A percentile compares a stretch with the other conserved stretches of the same genome.
Conservation (phyloP, 2,797 vertebrate genomes). For the Syndactyla subalaris region DNA sequence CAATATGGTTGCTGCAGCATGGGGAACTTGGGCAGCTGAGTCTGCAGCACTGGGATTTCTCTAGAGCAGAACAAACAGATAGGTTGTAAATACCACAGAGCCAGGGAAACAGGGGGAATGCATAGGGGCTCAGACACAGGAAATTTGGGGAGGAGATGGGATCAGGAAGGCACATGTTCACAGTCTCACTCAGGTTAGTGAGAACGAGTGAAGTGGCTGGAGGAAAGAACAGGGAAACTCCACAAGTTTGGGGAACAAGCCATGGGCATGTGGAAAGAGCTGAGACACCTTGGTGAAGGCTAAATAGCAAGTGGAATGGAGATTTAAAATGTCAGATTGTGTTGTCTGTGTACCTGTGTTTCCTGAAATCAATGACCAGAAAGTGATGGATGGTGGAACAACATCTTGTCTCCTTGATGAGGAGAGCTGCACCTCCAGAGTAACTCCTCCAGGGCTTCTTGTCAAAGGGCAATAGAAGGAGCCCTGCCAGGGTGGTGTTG, state of each 20-base stretch:
- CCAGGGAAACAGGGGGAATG: background rate
- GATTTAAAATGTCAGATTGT: background rate
- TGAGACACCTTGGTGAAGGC: background rate
- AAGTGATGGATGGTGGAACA: background rate
- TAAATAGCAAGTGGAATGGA: background rate
- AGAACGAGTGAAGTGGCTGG: background rate
- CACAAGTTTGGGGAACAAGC: background rate
- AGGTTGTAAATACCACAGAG: background rate
- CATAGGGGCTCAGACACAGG: conserved; percentile 19
- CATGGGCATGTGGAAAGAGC: background rate
- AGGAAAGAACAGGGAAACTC: background rate
- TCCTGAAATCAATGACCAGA: background rate
- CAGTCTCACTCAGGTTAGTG: background rate
- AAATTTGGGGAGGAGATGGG: conserved; percentile 7
- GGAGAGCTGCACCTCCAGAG: background rate
- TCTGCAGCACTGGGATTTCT: background rate
- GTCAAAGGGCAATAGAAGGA: background rate
- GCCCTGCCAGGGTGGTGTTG: background rate
- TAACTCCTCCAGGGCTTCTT: background rate
- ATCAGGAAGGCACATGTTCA: background rate
- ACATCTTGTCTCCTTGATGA: background rate
- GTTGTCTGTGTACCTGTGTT: background rate
- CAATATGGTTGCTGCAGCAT: background rate
- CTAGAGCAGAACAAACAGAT: conserved; percentile 3
- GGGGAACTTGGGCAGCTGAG: background rate